phyloP scores from a whole-genome alignment of 2,113 vertebrate species.

The Hemibagrus wyckioides region DNA sequence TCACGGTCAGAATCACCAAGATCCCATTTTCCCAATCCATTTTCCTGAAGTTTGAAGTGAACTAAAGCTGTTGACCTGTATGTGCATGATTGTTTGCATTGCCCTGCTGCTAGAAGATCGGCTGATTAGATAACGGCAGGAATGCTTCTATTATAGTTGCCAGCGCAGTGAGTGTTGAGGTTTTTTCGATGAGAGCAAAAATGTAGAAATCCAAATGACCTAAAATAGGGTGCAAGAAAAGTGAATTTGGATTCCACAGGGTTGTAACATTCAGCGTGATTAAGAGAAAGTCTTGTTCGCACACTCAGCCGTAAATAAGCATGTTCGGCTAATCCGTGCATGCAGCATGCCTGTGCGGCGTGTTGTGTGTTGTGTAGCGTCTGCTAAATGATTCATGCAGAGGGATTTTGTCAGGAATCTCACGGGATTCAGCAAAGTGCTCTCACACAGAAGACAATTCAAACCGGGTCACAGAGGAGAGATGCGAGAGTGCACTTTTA shows the following conservation, averaged over 20 bases:
- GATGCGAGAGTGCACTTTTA: conserved; percentile 19
- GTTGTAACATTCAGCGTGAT: background rate
- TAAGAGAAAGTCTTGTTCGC: conserved; percentile 1
- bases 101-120: background rate
- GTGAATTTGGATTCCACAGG: background rate
- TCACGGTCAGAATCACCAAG: background rate
- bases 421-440: conserved; percentile 26
- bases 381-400: conserved; percentile 45
- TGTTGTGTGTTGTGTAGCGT: background rate
- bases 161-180: background rate
- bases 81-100: background rate
- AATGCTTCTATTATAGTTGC: background rate
- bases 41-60: background rate
- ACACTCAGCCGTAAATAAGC: background rate
- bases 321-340: conserved; percentile 17
- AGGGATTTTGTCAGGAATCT: conserved; percentile 27
- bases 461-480: background rate
- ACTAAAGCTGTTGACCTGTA: background rate
- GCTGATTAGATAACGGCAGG: background rate
- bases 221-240: too few species aligned
- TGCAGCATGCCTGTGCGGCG: background rate
- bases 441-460: background rate
- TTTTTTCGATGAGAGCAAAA: background rate
- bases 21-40: background rate
- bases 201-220: background rate